Evolutionary conservation across 2,797 vertebrate genomes (phyloP), one percentile per base, ranked within the genome.

Genomic region (Capromys pilorides): DNA sequence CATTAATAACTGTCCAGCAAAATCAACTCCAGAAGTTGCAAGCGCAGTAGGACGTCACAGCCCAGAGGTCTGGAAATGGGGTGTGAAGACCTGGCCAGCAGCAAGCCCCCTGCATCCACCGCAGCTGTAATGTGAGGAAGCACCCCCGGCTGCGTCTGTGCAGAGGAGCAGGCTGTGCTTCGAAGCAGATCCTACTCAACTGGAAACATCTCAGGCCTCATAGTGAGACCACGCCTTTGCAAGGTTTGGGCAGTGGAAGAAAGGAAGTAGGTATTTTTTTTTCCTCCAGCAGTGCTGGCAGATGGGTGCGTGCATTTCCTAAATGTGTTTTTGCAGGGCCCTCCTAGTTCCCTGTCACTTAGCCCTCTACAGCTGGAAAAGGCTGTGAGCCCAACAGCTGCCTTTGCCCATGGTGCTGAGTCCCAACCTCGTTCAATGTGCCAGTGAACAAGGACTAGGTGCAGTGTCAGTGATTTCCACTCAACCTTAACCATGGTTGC

Each of bases 1-100:
- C 85, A 96, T 92, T 92, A 95, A 93, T 89, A 90, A 51, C 39
- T 78, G 77, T 87, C 81, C 54, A 84, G 85, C 19, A 90, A 93
- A 95, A 91, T 88, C 75, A 89, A 92, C 86, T 67, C 45, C 81
- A 84, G 51, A 80, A 84, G 78, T 49, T 57, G 51, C 28, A 77
- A 54, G 59, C 12, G 31, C 61, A 66, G 69, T 33, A 77, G 73
- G 73, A 93, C 36, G 61, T 90, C 64, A 49, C 21, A 28, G 54
- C 64, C 89, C 85, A 62, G 66, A 86, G 81, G 18, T 45, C 61
- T 57, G 16, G 77, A 81, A 75, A 95, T 69, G 90, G 91, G 81
- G 59, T 8, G 6, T 81, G 71, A 51, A 94, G 81, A 66, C 81
- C 16, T 88, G 1, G 31, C 13, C 54, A 59, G 19, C 54, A 36